These are phyloP conservation scores for Polietes domitor DNA, from an alignment of 2,888 invertebrate genomes.

Conservation along the genomic window DNA sequence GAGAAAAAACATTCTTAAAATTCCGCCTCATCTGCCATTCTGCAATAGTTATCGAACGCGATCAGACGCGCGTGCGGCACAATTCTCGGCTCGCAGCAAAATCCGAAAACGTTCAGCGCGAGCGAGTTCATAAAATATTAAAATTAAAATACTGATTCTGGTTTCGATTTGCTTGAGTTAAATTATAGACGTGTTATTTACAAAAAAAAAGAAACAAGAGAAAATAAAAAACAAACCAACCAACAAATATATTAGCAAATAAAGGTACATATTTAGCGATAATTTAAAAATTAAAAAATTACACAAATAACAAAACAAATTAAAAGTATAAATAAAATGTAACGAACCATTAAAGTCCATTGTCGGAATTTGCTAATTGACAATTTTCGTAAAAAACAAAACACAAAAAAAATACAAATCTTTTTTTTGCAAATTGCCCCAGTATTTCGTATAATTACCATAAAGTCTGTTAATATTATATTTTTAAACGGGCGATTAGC, in stretches of 20 bases:
- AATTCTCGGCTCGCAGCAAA: background rate
- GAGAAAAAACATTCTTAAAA: constrained; percentile 49
- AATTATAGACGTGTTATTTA: background rate
- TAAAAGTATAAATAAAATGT: background rate
- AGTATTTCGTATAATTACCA: background rate
- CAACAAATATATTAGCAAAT: constrained; percentile 5
- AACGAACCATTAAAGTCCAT: background rate
- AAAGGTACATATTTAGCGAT: constrained; percentile 23
- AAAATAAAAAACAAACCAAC: background rate
- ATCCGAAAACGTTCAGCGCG: background rate
- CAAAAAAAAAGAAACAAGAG: too few relatives aligned
- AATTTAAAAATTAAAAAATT: background rate
- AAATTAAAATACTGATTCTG: too few relatives aligned
- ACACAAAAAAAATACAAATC: too few relatives aligned
- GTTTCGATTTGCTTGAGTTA: too few relatives aligned
- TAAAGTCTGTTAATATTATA: background rate
- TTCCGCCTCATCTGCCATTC: constrained; percentile 47
- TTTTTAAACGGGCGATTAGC: background rate
- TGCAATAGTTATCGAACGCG: constrained; percentile 50
- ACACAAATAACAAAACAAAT: background rate
- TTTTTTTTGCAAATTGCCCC: too few relatives aligned
- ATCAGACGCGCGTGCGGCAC: constrained; percentile 50
- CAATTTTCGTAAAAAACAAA: too few relatives aligned
- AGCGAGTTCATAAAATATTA: too few relatives aligned
- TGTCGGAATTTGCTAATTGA: too few relatives aligned